phyloP scores from a whole-genome alignment of 2,888 invertebrate species.

The Dicyrtomina minuta region DNA sequence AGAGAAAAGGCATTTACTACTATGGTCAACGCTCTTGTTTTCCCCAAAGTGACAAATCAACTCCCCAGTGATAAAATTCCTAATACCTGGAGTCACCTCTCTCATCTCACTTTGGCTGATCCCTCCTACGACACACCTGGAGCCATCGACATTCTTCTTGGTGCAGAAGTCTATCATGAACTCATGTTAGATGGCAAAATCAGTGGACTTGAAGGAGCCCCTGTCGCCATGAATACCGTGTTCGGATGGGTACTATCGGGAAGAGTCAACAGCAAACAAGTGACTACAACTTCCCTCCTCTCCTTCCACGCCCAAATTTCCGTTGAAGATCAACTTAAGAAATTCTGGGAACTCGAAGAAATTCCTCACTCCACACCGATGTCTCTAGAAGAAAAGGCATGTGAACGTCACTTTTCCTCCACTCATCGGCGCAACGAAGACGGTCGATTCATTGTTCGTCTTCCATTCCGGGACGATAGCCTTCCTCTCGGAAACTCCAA shows the following conservation, averaged over 20 bases:
- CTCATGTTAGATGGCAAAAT: not conserved
- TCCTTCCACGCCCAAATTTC: not conserved
- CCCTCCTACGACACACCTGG: conserved; percentile 20
- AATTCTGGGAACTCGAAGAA: conserved; percentile 8
- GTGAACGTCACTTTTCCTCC: conserved; percentile 22
- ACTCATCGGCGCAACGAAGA: conserved; percentile 12
- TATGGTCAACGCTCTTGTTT: conserved; percentile 1
- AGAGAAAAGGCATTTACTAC: not conserved
- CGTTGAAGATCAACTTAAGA: not conserved
- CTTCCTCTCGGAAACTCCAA: not conserved
- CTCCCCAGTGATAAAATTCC: not conserved
- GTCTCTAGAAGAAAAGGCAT: conserved; percentile 29
- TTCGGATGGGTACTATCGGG: conserved; percentile 31
- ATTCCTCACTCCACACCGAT: not conserved
- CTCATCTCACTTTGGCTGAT: conserved; percentile 31
- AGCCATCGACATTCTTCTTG: conserved; percentile 33
- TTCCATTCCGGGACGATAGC: conserved; percentile 23
- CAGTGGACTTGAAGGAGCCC: not conserved
- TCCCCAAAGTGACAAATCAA: conserved; percentile 19
- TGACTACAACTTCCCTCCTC: not conserved
- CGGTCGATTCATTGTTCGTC: conserved; percentile 28
- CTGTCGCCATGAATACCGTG: not conserved
- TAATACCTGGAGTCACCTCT: conserved; percentile 22
- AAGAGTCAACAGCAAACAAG: not conserved
- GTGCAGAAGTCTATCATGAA: conserved; percentile 22